Evolutionary conservation across 2,797 vertebrate genomes (phyloP), one percentile per base, ranked within the genome.

Genomic region (Hemibagrus guttatus): DNA sequence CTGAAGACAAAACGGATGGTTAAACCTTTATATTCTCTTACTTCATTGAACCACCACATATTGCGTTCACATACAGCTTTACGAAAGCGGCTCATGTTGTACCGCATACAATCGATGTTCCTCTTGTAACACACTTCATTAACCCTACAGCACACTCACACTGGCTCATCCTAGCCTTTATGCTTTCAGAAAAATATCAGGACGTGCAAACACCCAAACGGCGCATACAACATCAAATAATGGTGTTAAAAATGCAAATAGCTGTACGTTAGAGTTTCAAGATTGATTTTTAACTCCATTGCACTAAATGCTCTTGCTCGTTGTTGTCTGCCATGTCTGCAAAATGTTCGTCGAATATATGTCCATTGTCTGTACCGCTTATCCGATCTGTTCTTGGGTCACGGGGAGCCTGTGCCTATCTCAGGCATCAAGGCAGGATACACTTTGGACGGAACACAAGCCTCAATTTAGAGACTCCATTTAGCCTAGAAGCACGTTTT

Each of bases 231-330:
- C 26, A 28, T 17, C 28, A 31, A 19, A 17, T 14, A 52, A n/a
- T 75, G 12, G 23, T 42, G 4, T 12, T 1, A 46, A 42, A 23
- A 49, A 49, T 74, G 12, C n/a, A 54, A 39, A 13, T 91, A 94
- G 92, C 91, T 93, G 91, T 94, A 91, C 92, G 92, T 84, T 91
- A 91, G 91, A 52, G 46, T 7, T 52, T 72, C 23, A 21, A 23
- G 31, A 68, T 39, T 68, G 31, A 68, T 68, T 42, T 71, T 23
- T 35, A 69, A 69, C 42, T 35, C 68, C 19, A 42, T 26, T 69
- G 2, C 66, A 6, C 71, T 42, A 3, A 7, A 49, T 4, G 42
- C 3, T 23, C 42, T 23, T 42, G 35, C 35, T 74, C 42, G 13
- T 21, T n/a, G 16, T 52, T 75, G 16, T 21, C 21, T n/a, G 9